These are phyloP conservation scores for Salvator merianae DNA, from an alignment of 2,113 vertebrate species.

Conservation along the genomic window DNA sequence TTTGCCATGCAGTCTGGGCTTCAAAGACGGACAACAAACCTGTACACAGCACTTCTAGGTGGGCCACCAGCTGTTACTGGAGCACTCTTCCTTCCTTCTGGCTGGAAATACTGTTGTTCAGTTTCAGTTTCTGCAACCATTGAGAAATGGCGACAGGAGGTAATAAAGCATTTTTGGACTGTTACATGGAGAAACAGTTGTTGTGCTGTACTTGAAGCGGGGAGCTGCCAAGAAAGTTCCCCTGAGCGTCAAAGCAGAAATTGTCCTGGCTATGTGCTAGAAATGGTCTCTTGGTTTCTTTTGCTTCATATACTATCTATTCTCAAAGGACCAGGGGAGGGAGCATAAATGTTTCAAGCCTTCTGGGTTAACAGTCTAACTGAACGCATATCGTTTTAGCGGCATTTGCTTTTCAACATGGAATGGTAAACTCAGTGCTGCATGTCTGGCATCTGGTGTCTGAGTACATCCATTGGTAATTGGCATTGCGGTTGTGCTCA, in stretches of 20 bases:
- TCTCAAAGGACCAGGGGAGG: slow-evolving; percentile 49
- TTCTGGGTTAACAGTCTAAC: neutral
- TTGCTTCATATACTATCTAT: slow-evolving; percentile 31
- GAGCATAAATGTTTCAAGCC: neutral
- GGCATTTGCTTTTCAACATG: no score
- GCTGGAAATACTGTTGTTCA: neutral
- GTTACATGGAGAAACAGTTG: slow-evolving; percentile 15
- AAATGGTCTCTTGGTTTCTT: slow-evolving; percentile 19
- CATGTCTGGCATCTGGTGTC: slow-evolving; percentile 49
- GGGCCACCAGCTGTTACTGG: neutral
- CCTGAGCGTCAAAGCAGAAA: neutral
- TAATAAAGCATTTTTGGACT: accelerated
- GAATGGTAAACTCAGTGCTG: neutral
- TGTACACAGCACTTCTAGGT: neutral
- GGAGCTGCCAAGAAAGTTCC: neutral
- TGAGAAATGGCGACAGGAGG: neutral
- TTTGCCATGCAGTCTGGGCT: no score
- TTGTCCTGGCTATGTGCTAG: neutral
- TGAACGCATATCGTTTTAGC: slow-evolving; percentile 46
- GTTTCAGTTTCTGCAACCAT: slow-evolving; percentile 35
- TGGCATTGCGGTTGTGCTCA: neutral
- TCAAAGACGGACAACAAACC: no score
- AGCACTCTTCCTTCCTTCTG: neutral
- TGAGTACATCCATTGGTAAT: slow-evolving; percentile 38
- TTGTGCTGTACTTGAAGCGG: slow-evolving; percentile 15